phyloP scores from a whole-genome alignment of 2,888 invertebrate genomes.

The Napeogenes inachia region DNA sequence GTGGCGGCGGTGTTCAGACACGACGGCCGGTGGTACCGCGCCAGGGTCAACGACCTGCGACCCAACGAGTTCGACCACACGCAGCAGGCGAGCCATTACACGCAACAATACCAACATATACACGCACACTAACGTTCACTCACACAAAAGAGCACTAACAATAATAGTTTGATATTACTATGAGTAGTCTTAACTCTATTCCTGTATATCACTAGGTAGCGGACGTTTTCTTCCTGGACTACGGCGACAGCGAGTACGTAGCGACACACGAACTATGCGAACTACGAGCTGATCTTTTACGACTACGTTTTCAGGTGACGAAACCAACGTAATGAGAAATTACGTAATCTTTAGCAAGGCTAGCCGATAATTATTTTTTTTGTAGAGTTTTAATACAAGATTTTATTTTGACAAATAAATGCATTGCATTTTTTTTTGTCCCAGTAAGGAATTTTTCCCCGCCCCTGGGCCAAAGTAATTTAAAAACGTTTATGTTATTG shows the following conservation, averaged over 20 bases:
- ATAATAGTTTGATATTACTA: no score
- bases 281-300: constrained; percentile 84
- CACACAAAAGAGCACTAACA: no score
- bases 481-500: background rate
- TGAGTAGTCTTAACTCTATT: no score
- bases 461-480: no score
- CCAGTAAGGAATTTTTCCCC: no score
- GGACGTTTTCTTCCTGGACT: constrained; percentile 90
- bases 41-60: constrained; percentile 81
- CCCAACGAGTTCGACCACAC: constrained; percentile 79
- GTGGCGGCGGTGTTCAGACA: constrained; percentile 90
- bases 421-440: background rate
- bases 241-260: constrained; percentile 88
- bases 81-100: constrained; percentile 55
- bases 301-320: constrained; percentile 79
- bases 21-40: constrained; percentile 89
- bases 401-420: background rate
- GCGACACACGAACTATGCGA: constrained; percentile 82
- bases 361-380: no score
- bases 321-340: background rate
- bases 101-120: no score
- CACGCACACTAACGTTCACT: no score
- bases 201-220: constrained; percentile 59
- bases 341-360: no score
- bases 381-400: no score